Base-by-base conservation (phyloP, 2,888 invertebrate genomes). In the Acanthopleura granulata region DNA sequence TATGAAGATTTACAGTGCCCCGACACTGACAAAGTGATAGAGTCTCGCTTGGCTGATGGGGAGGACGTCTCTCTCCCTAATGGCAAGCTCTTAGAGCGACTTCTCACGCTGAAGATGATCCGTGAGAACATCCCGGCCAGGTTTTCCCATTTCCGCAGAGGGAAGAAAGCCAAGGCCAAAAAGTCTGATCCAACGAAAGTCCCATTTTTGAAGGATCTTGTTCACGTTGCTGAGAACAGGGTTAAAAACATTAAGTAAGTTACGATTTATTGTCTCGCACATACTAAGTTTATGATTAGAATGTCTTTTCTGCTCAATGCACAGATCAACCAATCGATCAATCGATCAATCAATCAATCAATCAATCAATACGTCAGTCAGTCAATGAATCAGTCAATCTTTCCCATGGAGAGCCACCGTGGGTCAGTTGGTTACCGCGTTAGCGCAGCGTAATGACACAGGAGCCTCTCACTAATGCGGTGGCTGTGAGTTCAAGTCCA, bases 11-110 rank as follows among this genome's bases (percentile, higher is more conserved):
- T 90, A n/a, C 57, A 78, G 16, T 88, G 88, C 79, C 22, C 72
- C 14, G 86, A 82, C 11, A 86, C 85, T 6, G 90, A 90, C 76
- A 75, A 84, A 49, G 82, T 87, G 0, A 82, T 90, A 30, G 49
- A 77, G 49, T 69, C 81, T n/a, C 79, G 90, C 73, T 76, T 90
- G 29, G 72, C 79, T 14, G 74, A 76, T 0, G 87, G 87, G 16
- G 87, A 87, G 61, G 69, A 76, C 72, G 79, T 90, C 9, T 84
- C 79, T 30, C 78, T 90, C 61, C 85, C 88, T 18, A 87, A 87
- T 77, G 90, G 90, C 4, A 90, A 90, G 77, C 81, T 90, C 25
- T 85, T 90, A 78, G 90, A 90, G 75, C 80, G 90, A 30, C 79
- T 90, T 51, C 80, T 90, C 66, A 84, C 84, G 6, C 78, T 90